These are phyloP conservation scores for Haliaeetus leucogaster DNA, from an alignment of 2,113 vertebrate genomes.

Conservation along the genomic window DNA sequence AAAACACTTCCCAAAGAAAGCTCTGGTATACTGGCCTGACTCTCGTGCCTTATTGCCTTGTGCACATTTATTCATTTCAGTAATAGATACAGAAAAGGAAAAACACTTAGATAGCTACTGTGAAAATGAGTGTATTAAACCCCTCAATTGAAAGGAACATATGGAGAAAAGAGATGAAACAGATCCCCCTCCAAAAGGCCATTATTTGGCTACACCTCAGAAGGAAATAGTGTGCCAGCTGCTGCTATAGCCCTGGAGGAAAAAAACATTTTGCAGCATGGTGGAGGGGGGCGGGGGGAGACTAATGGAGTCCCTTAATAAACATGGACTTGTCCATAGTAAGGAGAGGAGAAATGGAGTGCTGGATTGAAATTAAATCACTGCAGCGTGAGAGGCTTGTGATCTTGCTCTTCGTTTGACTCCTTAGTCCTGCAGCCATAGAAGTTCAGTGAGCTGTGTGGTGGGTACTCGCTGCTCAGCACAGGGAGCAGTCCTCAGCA, in stretches of 20 bases:
- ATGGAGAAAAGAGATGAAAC: slow-evolving; percentile 45
- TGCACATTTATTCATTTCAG: slow-evolving; percentile 12
- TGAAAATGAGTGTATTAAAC: slow-evolving; percentile 43
- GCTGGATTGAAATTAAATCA: neutral
- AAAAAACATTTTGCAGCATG: neutral
- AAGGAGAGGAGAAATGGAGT: neutral
- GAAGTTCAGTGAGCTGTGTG: neutral
- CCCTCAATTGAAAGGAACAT: slow-evolving; percentile 26
- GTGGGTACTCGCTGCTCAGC: neutral
- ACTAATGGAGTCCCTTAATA: slow-evolving; percentile 14
- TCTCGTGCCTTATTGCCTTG: neutral
- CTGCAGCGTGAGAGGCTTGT: neutral
- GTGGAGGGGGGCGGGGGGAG: neutral
- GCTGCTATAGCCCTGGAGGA: slow-evolving; percentile 16
- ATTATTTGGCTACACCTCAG: slow-evolving; percentile 50
- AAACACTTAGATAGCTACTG: slow-evolving; percentile 21
- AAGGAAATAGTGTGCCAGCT: slow-evolving; percentile 51
- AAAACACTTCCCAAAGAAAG: neutral
- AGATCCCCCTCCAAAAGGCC: slow-evolving; percentile 21
- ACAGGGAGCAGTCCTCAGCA: neutral
- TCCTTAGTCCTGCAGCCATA: neutral
- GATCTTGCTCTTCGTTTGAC: neutral
- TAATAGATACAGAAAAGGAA: neutral
- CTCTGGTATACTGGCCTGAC: neutral
- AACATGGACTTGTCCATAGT: neutral